A percentile compares a stretch with the other conserved stretches of the same genome.
Evolutionary conservation across 2,113 vertebrate species (phyloP).

Genomic region (Halcyon senegalensis): DNA sequence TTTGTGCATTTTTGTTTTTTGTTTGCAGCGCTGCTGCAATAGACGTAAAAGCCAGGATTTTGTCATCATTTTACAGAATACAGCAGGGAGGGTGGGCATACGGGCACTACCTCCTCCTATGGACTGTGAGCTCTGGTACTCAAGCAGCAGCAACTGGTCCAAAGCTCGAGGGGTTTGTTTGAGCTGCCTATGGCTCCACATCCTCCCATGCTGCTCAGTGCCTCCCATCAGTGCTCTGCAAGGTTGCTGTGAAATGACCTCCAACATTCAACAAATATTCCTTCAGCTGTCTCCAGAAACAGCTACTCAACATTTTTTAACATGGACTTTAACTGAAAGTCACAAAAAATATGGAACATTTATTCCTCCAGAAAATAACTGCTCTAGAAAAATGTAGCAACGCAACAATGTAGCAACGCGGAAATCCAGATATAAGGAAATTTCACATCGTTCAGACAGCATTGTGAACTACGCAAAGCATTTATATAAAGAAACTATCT

Average conservation of each 20-base stretch:
- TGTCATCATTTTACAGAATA: neutral
- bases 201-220: neutral
- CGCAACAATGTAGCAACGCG: neutral
- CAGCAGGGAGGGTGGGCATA: neutral
- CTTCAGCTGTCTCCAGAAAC: neutral
- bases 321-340: neutral
- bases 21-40: neutral
- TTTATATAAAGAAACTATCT: neutral
- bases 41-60: neutral
- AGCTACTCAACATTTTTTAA: neutral
- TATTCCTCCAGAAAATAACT: neutral
- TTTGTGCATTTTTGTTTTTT: neutral
- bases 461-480: neutral
- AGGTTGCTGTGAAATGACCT: neutral
- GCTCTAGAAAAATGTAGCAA: neutral
- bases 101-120: neutral
- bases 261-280: neutral
- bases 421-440: neutral
- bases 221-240: neutral
- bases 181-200: accelerated
- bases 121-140: neutral
- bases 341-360: neutral
- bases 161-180: neutral
- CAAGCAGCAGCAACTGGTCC: neutral
- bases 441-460: neutral